Conservation (phyloP, 1,140 invertebrate species). For the Sycobia sp. region DNA sequence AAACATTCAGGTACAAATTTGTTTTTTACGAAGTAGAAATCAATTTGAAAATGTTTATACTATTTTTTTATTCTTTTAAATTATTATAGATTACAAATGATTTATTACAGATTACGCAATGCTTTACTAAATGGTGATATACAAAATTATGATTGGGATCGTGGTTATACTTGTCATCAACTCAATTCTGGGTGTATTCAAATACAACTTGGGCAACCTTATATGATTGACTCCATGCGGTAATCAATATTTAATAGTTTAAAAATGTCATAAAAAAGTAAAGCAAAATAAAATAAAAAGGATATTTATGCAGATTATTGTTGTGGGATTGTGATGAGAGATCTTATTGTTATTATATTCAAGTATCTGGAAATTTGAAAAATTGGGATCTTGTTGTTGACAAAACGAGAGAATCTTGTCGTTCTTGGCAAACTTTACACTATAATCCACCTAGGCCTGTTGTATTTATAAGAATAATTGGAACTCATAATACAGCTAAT, state of each 20-base stretch:
- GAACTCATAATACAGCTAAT: slow-evolving; percentile 95
- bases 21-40: neutral
- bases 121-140: slow-evolving; percentile 95
- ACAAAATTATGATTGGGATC: slow-evolving; percentile 97
- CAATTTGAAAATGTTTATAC: slow-evolving; percentile 18
- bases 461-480: slow-evolving; percentile 93
- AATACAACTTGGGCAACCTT: slow-evolving; percentile 95
- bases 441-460: slow-evolving; percentile 81
- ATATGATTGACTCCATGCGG: slow-evolving; percentile 89
- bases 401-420: slow-evolving; percentile 75
- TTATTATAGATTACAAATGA: neutral
- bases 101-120: slow-evolving; percentile 78
- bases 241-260: slow-evolving; percentile 46
- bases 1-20: too few species aligned
- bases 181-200: slow-evolving; percentile 93
- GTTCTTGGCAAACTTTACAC: slow-evolving; percentile 90
- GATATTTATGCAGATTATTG: slow-evolving; percentile 68
- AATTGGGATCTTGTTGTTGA: slow-evolving; percentile 88
- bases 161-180: slow-evolving; percentile 98
- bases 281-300: slow-evolving; percentile 4
- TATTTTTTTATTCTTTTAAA: slow-evolving; percentile 25
- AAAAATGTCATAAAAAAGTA: slow-evolving; percentile 13
- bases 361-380: slow-evolving; percentile 91
- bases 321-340: slow-evolving; percentile 98
- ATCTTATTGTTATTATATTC: slow-evolving; percentile 94